A percentile compares a stretch with the other conserved stretches of the same genome.
Evolutionary conservation across 2,113 vertebrate species (phyloP).

Genomic region (Bubalus kerabau): DNA sequence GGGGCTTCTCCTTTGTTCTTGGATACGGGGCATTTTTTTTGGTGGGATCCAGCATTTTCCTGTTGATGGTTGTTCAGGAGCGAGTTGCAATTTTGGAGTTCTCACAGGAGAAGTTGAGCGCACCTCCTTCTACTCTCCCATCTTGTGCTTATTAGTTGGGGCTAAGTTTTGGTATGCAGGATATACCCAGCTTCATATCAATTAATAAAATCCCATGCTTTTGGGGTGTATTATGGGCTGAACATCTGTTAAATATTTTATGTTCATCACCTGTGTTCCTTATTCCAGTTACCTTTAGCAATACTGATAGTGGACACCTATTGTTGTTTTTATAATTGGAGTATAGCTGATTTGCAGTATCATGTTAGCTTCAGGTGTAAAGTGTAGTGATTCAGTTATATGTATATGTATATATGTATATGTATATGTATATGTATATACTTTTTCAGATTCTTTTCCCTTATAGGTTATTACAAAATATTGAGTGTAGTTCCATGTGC

Average conservation of each 20-base stretch:
- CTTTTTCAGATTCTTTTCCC: background rate
- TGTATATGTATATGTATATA: too few species aligned
- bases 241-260: background rate
- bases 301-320: background rate
- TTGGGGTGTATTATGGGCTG: background rate
- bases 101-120: accelerated
- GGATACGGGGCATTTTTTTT: background rate
- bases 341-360: background rate
- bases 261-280: background rate
- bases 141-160: background rate
- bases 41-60: background rate
- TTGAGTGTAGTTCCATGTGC: background rate
- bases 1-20: background rate
- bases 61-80: background rate
- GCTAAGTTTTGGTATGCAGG: background rate
- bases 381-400: background rate
- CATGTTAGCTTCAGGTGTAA: background rate
- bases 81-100: background rate
- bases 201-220: background rate
- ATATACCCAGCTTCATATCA: background rate
- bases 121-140: background rate
- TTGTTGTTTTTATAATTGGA: background rate
- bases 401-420: background rate
- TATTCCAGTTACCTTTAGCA: background rate
- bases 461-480: background rate